Base-by-base conservation (phyloP, 2,113 vertebrate genomes). In the Carassius auratus region DNA sequence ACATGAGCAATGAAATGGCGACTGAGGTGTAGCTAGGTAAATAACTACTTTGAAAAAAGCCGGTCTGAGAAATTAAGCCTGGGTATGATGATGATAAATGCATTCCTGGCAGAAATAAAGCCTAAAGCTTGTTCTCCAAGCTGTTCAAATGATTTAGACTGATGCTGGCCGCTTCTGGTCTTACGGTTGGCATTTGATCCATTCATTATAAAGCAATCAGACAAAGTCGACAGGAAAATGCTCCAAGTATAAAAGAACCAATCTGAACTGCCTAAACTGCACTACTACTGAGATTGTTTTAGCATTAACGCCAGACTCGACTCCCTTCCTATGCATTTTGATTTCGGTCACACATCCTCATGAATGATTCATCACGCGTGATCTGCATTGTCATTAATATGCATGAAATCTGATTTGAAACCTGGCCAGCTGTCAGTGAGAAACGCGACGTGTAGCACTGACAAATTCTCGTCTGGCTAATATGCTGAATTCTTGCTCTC, bases 381-480 rank as follows among this genome's bases (percentile, higher is more conserved):
- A 87, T 90, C 81, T 90, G 75, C 87, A 86, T 82, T 52, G 50
- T 23, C 64, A 85, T 85, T 89, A 89, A 91, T 91, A 91, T 88
- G 88, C 89, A 85, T 85, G 71, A 84, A 78, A 66, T 76, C 73
- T 52, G 74, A 82, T 87, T 71, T 85, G 86, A 87, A 88, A 87
- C 66, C 64, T 55, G 74, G 88, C 87, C 89, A 88, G 87, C 88
- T 86, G 90, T 84, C 86, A 86, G 52, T 50, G 81, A 82, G 82
- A 87, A 75, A 86, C 75, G n/a, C 26, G 8, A 76, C 45, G 64
- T 69, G 33, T 9, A 52, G 61, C 5, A 17, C 15, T 76, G 81
- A 50, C 59, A 59, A 61, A 76, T 48, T 38, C 42, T 15, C 85
- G 19, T 71, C 50, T 21, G 30, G 52, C 33, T 68, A 62, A 80